A percentile compares a stretch with the other conserved stretches of the same genome.
phyloP scores from a whole-genome alignment of 1,140 invertebrate species.

The Agrypnia vestita region DNA sequence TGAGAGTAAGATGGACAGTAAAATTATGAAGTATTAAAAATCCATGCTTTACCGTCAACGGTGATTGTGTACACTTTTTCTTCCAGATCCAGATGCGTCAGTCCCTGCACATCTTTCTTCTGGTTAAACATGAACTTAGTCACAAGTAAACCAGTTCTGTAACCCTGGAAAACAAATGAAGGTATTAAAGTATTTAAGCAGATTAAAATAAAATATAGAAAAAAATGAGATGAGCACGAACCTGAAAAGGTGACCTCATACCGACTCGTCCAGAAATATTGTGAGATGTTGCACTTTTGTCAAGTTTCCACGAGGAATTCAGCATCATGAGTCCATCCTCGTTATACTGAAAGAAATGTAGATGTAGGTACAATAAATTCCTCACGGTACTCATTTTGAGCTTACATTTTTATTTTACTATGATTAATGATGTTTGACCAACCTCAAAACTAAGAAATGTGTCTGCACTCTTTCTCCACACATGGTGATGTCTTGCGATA shows the following conservation, averaged over 20 bases:
- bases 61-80: constrained; percentile 77
- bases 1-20: too few species aligned
- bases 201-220: neutral
- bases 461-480: constrained; percentile 70
- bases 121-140: constrained; percentile 77
- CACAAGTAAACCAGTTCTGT: constrained; percentile 77
- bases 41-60: constrained; percentile 70
- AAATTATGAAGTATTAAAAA: too few species aligned
- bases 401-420: too few species aligned
- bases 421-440: too few species aligned
- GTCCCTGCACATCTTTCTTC: constrained; percentile 76
- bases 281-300: constrained; percentile 64
- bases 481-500: constrained; percentile 67
- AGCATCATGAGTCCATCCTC: constrained; percentile 70
- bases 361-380: too few species aligned
- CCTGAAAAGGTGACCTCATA: constrained; percentile 68
- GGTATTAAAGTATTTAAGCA: neutral
- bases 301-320: constrained; percentile 70
- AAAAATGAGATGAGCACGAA: constrained; percentile 53
- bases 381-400: too few species aligned
- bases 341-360: constrained; percentile 67
- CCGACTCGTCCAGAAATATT: constrained; percentile 68
- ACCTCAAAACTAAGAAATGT: constrained; percentile 71
- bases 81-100: constrained; percentile 80
- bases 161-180: constrained; percentile 68